A percentile compares a stretch with the other conserved stretches of the same genome.
Conservation (phyloP, 1,140 invertebrate species). For the Atopsyche davidsoni region DNA sequence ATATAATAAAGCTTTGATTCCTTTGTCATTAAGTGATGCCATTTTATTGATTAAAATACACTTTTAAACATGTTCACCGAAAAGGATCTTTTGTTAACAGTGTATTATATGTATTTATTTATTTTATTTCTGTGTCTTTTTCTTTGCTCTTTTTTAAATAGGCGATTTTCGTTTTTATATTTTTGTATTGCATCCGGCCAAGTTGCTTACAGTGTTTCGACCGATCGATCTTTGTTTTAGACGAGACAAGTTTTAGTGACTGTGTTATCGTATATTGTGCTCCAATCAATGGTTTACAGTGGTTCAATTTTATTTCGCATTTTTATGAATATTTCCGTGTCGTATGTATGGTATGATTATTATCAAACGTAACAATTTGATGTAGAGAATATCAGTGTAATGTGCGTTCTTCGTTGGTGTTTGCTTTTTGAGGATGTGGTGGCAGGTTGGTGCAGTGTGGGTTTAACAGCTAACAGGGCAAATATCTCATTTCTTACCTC, state of each 20-base stretch:
- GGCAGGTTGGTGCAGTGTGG: constrained; percentile 30
- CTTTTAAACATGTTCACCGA: too few species aligned
- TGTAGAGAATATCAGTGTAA: constrained; percentile 6
- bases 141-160: constrained; percentile 1
- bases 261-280: too few species aligned
- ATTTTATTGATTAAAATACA: too few species aligned
- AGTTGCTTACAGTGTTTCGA: neutral
- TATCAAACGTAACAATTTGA: constrained; percentile 1
- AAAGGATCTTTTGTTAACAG: too few species aligned
- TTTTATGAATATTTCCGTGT: neutral
- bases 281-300: too few species aligned
- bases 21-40: too few species aligned
- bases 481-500: constrained; percentile 23
- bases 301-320: constrained; percentile 11
- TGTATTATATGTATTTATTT: too few species aligned
- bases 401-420: constrained; percentile 14
- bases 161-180: neutral
- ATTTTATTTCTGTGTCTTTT: neutral
- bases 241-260: too few species aligned
- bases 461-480: constrained; percentile 27
- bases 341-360: neutral
- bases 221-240: too few species aligned
- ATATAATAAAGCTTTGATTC: too few species aligned
- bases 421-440: constrained; percentile 27
- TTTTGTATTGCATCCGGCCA: neutral